phyloP scores from a whole-genome alignment of 2,797 vertebrate species.

The Sebastes glaucus region DNA sequence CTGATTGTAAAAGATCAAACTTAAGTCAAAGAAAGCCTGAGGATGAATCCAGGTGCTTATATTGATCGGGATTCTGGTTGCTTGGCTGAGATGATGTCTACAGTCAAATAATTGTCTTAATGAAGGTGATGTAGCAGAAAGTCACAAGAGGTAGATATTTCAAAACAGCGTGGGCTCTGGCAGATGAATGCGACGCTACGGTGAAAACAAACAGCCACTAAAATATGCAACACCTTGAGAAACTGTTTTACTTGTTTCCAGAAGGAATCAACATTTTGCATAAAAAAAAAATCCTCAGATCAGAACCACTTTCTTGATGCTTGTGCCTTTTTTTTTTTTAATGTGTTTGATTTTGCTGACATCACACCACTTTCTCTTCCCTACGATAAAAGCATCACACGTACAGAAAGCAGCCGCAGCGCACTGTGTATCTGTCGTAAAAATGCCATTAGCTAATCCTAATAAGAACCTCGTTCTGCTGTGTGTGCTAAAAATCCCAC shows the following conservation, averaged over 20 bases:
- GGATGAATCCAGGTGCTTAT: not conserved
- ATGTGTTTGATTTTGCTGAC: not conserved
- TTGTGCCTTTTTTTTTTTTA: not conserved
- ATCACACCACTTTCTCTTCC: not conserved
- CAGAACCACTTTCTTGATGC: not conserved
- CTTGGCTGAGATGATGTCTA: not conserved
- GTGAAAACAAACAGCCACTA: not conserved
- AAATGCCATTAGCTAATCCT: constrained; percentile 54
- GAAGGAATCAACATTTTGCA: not conserved
- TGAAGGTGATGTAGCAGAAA: not conserved
- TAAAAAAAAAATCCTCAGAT: not conserved
- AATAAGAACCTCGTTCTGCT: constrained; percentile 35
- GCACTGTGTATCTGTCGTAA: constrained; percentile 9
- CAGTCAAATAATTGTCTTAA: not conserved
- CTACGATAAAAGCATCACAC: not conserved
- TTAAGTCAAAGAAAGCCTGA: not conserved
- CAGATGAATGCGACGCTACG: not conserved
- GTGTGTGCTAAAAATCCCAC: constrained; percentile 34
- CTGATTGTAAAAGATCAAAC: not conserved
- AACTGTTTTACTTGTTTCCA: not conserved
- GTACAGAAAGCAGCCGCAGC: not conserved
- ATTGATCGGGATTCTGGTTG: not conserved
- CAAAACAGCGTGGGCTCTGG: not conserved
- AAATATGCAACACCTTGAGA: not conserved
- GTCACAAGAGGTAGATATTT: not conserved